Evolutionary conservation across 2,888 invertebrate species (phyloP), one percentile per base, ranked within the genome.

Genomic region (Ichneumoninae sp.): DNA sequence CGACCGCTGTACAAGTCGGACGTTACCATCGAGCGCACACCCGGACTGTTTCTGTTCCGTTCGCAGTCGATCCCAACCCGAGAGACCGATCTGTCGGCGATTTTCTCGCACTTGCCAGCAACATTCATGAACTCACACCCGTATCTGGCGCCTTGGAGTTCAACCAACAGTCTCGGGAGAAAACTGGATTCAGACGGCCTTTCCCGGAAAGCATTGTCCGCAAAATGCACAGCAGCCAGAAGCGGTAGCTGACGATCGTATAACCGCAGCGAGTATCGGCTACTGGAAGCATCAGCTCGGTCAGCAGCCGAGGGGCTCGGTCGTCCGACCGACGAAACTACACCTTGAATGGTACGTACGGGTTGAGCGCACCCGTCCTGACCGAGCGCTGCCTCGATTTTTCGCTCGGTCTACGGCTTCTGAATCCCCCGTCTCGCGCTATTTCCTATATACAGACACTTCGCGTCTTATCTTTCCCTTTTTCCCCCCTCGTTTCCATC

Each of bases 161-260:
- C 71, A 44, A 36, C 69, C 72, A 69, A 68, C 71, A 76, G 78
- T 65, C 70, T 65, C 80, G 86, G 82, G 88, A 88, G 88, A 86
- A 89, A 89, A 87, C 88, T 88, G 86, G 86, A 89, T 89, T 84
- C 88, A 87, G 57, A 57, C 78, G 89, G 86, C 87, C 86, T 88
- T 90, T 89, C 89, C 86, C 83, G 82, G 86, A 88, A 89, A 86
- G 83, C 83, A 85, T 88, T 81, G 87, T 87, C 80, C 82, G 86
- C 80, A 83, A 87, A 89, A 86, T 86, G 86, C 83, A 84, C 85
- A 22, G 44, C 60, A 40, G 36, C 40, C 22, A 81, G 71, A 60
- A 30, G 60, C 19, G 69, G 36, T 40, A 40, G 69, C 44, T 33
- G 57, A 19, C 10, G 50, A 52, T 69, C 62, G 47, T 44, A 66